A percentile compares a stretch with the other conserved stretches of the same genome.
Conservation (phyloP, 2,797 vertebrate genomes). For the Enteromius argenteus region DNA sequence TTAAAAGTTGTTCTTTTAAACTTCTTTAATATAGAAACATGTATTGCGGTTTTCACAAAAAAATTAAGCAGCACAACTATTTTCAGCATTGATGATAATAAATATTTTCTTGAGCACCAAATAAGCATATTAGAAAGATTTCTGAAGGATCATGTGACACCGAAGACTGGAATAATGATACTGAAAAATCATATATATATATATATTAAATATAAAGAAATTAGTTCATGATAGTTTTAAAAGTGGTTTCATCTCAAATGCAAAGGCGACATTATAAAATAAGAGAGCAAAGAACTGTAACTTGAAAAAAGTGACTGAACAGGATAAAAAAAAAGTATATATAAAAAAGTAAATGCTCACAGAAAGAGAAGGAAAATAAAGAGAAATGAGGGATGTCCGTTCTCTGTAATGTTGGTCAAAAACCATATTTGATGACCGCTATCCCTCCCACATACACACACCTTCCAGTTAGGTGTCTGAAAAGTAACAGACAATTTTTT, state of each 20-base stretch:
- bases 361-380: not conserved
- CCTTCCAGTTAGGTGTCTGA: conserved; percentile 50
- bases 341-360: not conserved
- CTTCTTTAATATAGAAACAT: not conserved
- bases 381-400: not conserved
- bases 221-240: not conserved
- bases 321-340: not conserved
- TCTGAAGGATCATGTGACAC: not conserved
- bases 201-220: not conserved
- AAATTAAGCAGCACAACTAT: not conserved
- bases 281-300: not conserved
- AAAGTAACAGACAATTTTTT: conserved; percentile 59
- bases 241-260: not conserved
- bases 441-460: conserved; percentile 14
- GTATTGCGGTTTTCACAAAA: not conserved
- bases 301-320: not conserved
- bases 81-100: not conserved
- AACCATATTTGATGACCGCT: not conserved
- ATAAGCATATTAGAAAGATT: not conserved
- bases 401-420: conserved; percentile 9
- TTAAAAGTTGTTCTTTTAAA: not conserved
- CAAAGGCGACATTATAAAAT: not conserved
- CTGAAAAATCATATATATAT: too few relatives aligned
- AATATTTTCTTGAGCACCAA: not conserved
- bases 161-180: not conserved